Evolutionary conservation across 1,140 invertebrate species (phyloP), one percentile per base, ranked within the genome.

Genomic region (Micrasema minimum): DNA sequence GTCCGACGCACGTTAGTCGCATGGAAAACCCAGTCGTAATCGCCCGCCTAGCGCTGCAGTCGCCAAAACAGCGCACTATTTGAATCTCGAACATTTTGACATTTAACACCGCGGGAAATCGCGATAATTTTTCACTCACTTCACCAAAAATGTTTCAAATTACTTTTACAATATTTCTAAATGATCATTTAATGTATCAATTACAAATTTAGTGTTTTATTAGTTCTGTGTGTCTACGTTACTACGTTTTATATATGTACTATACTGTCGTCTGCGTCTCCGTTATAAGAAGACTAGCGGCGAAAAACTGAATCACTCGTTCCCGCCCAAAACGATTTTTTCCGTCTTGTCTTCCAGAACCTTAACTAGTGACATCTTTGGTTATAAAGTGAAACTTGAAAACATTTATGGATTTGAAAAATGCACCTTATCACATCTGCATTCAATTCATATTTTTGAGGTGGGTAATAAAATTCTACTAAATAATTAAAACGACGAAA

Each of bases 291-390:
- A n/a, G 35, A 18, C 55, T 59, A 41, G 55, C 55, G 55, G 55
- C 11, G 55, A 22, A 59, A 59, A 59, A 59, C 37, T 22, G 55
- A 59, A 59, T 59, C 22, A 59, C 14, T 59, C 14, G 51, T 59
- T 59, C 55, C 12, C 37, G n/a, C 10, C 18, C 37, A 16, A 22
- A 16, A 41, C n/a, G n/a, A 16, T 16, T 20, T 38, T 59, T 38
- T 55, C 12, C n/a, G n/a, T 55, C 51, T 20, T n/a, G 12, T 55
- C n/a, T 14, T 35, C 3, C 16, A 14, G 18, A 12, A 12, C 23
- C 14, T 10, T 14, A n/a, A n/a, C n/a, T n/a, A 59, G 37, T 59
- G 55, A 59, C 55, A 59, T 59, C 55, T 59, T 59, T 59, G 10
- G 55, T 38, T 31, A 22, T 16, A 9, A 9, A 16, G 55, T 41